Conservation (phyloP, 2,113 vertebrate genomes). For the Verasper variegatus region DNA sequence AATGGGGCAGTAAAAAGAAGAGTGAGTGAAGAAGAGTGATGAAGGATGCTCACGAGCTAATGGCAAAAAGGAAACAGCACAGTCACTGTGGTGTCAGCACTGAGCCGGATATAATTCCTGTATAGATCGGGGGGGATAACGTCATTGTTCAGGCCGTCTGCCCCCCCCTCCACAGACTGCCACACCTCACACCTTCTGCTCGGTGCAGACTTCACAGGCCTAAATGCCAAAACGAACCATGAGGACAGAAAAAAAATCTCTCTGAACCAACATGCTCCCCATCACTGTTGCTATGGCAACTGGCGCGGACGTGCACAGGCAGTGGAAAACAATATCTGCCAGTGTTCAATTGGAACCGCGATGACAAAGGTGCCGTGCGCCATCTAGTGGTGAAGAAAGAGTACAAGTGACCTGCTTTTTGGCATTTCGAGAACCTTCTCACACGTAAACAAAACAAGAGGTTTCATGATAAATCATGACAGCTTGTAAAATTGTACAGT, state of each 20-base stretch:
- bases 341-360: conserved; percentile 7
- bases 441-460: conserved; percentile 55
- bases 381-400: conserved; percentile 66
- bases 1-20: conserved; percentile 15
- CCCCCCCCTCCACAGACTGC: conserved; percentile 27
- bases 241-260: conserved; percentile 25
- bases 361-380: conserved; percentile 34
- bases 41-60: neutral
- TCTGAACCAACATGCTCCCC: conserved; percentile 32
- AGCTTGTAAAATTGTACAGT: neutral
- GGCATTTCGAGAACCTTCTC: conserved; percentile 77
- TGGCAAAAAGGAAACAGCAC: conserved; percentile 20
- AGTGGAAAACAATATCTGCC: conserved; percentile 52
- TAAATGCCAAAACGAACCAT: conserved; percentile 58
- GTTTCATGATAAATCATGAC: neutral
- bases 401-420: conserved; percentile 74
- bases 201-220: conserved; percentile 39
- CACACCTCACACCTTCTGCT: conserved; percentile 74
- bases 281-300: conserved; percentile 80
- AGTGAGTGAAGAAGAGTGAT: neutral
- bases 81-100: conserved; percentile 38
- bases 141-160: too few relatives aligned
- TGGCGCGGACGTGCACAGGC: conserved; percentile 48
- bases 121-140: neutral
- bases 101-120: conserved; percentile 7